Evolutionary conservation across 2,113 vertebrate species (phyloP).

Genomic region (Macaca fascicularis): T2T-MFA8v1.1 NC_088376.1:197320001-197320500

Average conservation of each 20-base stretch:
- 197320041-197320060: not conserved
- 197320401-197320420: not conserved
- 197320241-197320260: not conserved
- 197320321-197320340: not conserved
- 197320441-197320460: not conserved
- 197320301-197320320: constrained; percentile 4
- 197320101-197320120: not conserved
- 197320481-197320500: not conserved
- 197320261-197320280: not conserved
- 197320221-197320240: not conserved
- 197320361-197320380: not conserved
- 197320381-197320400: not conserved
- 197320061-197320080: not conserved
- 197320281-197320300: not conserved
- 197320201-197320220: not conserved
- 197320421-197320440: not conserved
- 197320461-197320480: not conserved
- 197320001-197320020: not conserved
- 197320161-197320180: not conserved
- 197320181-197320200: not conserved
- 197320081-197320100: constrained; percentile 8
- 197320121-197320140: not conserved
- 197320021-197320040: not conserved
- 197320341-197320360: not conserved
- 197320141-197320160: not conserved